Evolutionary conservation across 1,140 invertebrate genomes (phyloP), one percentile per base, ranked within the genome.

Genomic region (Probaryconus sp.): DNA sequence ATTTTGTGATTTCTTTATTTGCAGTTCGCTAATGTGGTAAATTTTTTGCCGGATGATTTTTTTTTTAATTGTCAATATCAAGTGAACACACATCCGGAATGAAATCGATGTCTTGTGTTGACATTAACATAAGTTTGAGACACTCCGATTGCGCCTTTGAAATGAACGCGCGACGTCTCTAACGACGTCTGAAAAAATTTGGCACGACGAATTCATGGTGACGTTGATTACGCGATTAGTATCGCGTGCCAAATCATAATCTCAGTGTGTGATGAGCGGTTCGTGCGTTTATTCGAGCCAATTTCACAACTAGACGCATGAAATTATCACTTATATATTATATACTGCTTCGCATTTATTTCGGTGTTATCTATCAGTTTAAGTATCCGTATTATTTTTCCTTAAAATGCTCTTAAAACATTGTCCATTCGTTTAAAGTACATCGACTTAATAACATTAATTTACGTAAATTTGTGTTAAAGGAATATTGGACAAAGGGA

Each of bases 141-240:
- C 14, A 17, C 14, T 14, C n/a, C 11, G n/a, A 47, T 37, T 35
- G 16, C 5, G 28, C 18, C 21, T 38, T 43, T 37, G 61, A 42
- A 58, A 47, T 40, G 20, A 24, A 1, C 1, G 14, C 2, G 10
- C 9, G 31, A 7, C 21, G 35, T 48, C 21, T 53, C 16, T 17
- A 24, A 40, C 30, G 48, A 56, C 7, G 11, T 40, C n/a, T 21
- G 45, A 38, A 61, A 60, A 60, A 58, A 38, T 10, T 55, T 56
- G 60, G 60, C 61, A 55, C 21, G 61, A 26, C 1, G 33, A 50
- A 60, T 58, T 53, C 48, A 56, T 42, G 35, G 14, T 35, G 67
- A 60, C 65, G 33, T 35, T 69, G 65, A 69, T 69, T 69, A 33
- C 55, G 31, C 55, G 65, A 69, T 53, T 61, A 69, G 45, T 24